Conservation (phyloP, 2,888 invertebrate genomes). For the Torymus texanus region DNA sequence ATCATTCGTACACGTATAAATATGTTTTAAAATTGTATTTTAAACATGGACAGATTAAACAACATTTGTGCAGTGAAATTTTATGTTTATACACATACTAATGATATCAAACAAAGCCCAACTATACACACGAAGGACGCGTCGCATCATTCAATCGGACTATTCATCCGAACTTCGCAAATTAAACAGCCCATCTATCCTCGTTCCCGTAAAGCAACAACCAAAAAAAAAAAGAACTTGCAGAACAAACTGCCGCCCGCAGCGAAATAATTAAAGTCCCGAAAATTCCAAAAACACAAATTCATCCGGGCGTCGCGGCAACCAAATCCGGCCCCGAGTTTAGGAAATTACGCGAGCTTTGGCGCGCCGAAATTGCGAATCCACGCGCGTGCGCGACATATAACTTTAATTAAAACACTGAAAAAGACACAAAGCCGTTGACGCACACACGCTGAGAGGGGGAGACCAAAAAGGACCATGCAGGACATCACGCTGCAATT, state of each 20-base stretch:
- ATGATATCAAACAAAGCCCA: too few species aligned
- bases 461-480: not conserved
- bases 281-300: conserved; percentile 21
- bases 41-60: too few species aligned
- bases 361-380: conserved; percentile 23
- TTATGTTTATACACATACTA: too few species aligned
- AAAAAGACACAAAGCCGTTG: conserved; percentile 35
- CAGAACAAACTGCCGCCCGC: not conserved
- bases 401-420: conserved; percentile 48
- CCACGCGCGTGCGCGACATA: conserved; percentile 17
- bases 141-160: too few species aligned
- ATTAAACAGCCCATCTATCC: too few species aligned
- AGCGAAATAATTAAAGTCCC: conserved; percentile 20
- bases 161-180: too few species aligned
- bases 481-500: conserved; percentile 10
- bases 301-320: not conserved
- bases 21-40: too few species aligned
- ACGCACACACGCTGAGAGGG: not conserved
- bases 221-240: not conserved
- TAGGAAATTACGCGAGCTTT: conserved; percentile 26
- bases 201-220: not conserved
- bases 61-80: too few species aligned
- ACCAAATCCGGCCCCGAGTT: conserved; percentile 13
- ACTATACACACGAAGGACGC: too few species aligned
- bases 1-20: too few species aligned